Conservation (phyloP, 2,888 invertebrate genomes). For the Caenorhabditis becei region DNA sequence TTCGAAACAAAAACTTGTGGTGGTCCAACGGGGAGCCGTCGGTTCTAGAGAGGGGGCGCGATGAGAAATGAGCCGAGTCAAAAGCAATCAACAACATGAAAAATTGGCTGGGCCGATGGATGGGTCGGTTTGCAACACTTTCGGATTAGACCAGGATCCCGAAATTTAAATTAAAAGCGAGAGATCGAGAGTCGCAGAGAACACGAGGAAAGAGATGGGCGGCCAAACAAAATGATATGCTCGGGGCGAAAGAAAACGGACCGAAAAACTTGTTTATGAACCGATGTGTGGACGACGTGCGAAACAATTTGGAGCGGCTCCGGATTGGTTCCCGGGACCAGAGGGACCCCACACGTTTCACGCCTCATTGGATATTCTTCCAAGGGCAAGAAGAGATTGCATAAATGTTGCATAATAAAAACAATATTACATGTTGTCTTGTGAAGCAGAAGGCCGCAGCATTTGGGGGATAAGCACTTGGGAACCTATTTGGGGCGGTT, state of each 20-base stretch:
- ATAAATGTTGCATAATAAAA: constrained; percentile 60
- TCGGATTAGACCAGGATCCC: constrained; percentile 19
- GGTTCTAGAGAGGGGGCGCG: constrained; percentile 26
- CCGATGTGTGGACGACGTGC: neutral
- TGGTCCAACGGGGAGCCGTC: neutral
- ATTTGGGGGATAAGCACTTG: constrained; percentile 7
- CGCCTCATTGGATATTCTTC: constrained; percentile 54
- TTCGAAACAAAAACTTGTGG: constrained; percentile 38
- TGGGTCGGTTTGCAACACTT: constrained; percentile 15
- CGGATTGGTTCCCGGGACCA: neutral
- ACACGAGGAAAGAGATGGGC: constrained; percentile 7
- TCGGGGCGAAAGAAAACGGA: neutral
- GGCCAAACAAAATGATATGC: constrained; percentile 28
- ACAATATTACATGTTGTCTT: constrained; percentile 53
- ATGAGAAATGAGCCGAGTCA: constrained; percentile 35
- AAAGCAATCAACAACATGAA: constrained; percentile 54
- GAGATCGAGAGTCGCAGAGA: constrained; percentile 13
- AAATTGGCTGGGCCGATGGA: constrained; percentile 28
- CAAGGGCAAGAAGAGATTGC: constrained; percentile 36
- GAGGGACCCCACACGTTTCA: constrained; percentile 27
- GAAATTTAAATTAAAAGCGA: constrained; percentile 34
- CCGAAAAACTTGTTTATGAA: neutral
- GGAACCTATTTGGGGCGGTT: constrained; percentile 2
- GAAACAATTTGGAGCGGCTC: neutral
- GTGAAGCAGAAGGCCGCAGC: constrained; percentile 23